phyloP scores from a whole-genome alignment of 2,797 vertebrate genomes.

The Gouania willdenowi region DNA sequence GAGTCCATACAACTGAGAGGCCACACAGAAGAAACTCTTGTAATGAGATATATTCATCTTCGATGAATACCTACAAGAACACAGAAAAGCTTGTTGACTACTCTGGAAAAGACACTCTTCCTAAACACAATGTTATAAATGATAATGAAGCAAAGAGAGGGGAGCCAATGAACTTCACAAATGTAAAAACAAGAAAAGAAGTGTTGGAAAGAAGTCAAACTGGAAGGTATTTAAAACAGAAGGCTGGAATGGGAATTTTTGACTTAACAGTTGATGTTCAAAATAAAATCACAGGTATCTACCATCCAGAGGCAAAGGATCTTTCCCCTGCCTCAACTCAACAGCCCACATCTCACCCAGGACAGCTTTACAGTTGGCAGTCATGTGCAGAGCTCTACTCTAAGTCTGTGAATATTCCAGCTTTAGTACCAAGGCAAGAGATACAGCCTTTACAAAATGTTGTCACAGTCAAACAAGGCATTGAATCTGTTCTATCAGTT shows the following conservation, averaged over 20 bases:
- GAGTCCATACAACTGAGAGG: slow-evolving; percentile 41
- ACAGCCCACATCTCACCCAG: slow-evolving; percentile 9
- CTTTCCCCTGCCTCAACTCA: slow-evolving; percentile 37
- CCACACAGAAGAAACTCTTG: slow-evolving; percentile 35
- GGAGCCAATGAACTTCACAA: slow-evolving; percentile 66
- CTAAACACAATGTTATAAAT: slow-evolving; percentile 8
- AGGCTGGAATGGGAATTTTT: slow-evolving; percentile 41
- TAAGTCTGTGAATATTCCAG: slow-evolving; percentile 5
- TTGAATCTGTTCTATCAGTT: not conserved
- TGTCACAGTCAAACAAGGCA: not conserved
- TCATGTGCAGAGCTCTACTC: slow-evolving; percentile 1
- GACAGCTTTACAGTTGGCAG: slow-evolving; percentile 6
- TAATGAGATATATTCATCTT: slow-evolving; percentile 23
- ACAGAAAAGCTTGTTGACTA: slow-evolving; percentile 66
- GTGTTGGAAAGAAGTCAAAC: slow-evolving; percentile 31
- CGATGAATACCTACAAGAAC: slow-evolving; percentile 19
- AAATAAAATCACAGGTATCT: slow-evolving; percentile 14
- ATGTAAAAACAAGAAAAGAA: slow-evolving; percentile 42
- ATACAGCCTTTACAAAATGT: slow-evolving; percentile 4
- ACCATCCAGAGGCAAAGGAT: slow-evolving; percentile 45
- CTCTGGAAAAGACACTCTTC: slow-evolving; percentile 47
- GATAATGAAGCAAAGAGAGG: slow-evolving; percentile 33
- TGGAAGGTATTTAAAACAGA: slow-evolving; percentile 23
- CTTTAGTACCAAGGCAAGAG: slow-evolving; percentile 5
- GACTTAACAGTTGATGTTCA: slow-evolving; percentile 67